Evolutionary conservation across 2,888 invertebrate genomes (phyloP), one percentile per base, ranked within the genome.

Genomic region (Leucophenga montana): DNA sequence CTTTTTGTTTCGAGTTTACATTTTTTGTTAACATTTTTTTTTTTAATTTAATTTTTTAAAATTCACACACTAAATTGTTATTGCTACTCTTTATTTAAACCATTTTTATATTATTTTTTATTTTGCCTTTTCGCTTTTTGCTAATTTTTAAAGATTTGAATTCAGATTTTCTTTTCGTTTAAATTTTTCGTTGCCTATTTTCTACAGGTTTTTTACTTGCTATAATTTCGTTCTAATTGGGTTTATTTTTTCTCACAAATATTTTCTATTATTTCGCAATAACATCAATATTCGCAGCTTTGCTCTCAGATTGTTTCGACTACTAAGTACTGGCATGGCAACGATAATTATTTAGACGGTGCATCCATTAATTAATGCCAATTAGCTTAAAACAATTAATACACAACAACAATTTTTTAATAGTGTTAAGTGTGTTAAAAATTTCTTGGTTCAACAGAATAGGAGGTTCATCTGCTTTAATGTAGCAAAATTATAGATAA

Each of bases 241-340:
- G 9, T 72, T 68, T 70, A 54, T 67, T 71, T 68, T 71, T 68
- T 53, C 53, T 44, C 18, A 68, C 69, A 57, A 70, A 76, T 78
- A 79, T 79, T 56, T 79, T 82, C 79, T 80, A 81, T 81, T 84
- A 84, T 84, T 73, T 77, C 50, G 69, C 76, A 83, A 85, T 82
- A 84, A 84, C 77, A 83, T 82, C 76, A 84, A 84, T 80, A 83
- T 78, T 70, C 66, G 73, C 74, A 72, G 9, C 18, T 67, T 50
- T 67, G 33, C 4, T 14, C 9, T 31, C n/a, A 11, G 8, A 39
- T 39, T 27, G 27, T 16, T 57, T 57, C 22, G 27, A 57, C 57
- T 27, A 57, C 22, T 57, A 14, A 57, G 31, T 57, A 27, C 27
- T 39, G 33, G 14, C 22, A 13, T 27, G 18, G 11, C 18, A 56